These are phyloP conservation scores for Ptilodon capucinus DNA, from an alignment of 2,888 invertebrate species.

Conservation along the genomic window DNA sequence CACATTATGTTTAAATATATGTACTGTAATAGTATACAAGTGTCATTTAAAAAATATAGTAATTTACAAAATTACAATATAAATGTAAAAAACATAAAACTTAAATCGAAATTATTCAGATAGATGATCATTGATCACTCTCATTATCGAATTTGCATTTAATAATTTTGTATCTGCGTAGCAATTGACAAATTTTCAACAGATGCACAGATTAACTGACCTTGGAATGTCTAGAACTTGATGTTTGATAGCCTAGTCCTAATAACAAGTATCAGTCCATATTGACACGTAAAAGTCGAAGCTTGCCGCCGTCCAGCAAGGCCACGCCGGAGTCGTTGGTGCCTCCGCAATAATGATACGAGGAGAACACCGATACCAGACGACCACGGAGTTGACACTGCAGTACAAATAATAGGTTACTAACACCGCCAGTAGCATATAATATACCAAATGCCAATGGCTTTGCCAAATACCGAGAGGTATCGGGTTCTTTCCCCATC, in stretches of 20 bases:
- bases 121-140: neutral
- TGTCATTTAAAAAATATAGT: too few species aligned
- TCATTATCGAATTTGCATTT: neutral
- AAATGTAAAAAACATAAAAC: neutral
- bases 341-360: slow-evolving; percentile 88
- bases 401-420: neutral
- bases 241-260: neutral
- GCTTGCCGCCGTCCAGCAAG: slow-evolving; percentile 84
- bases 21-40: too few species aligned
- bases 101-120: neutral
- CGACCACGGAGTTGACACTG: slow-evolving; percentile 87
- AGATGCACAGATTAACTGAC: neutral
- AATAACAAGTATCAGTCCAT: slow-evolving; percentile 32
- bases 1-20: too few species aligned
- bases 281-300: slow-evolving; percentile 85
- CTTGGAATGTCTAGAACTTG: too few species aligned
- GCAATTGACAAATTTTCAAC: neutral
- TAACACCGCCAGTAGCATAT: too few species aligned
- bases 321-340: slow-evolving; percentile 88
- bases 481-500: too few species aligned
- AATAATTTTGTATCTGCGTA: neutral
- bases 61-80: neutral
- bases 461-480: too few species aligned
- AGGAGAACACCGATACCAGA: slow-evolving; percentile 88
- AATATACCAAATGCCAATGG: too few species aligned